Conservation (phyloP, 2,888 invertebrate species). For the Epinotia bilunana region DNA sequence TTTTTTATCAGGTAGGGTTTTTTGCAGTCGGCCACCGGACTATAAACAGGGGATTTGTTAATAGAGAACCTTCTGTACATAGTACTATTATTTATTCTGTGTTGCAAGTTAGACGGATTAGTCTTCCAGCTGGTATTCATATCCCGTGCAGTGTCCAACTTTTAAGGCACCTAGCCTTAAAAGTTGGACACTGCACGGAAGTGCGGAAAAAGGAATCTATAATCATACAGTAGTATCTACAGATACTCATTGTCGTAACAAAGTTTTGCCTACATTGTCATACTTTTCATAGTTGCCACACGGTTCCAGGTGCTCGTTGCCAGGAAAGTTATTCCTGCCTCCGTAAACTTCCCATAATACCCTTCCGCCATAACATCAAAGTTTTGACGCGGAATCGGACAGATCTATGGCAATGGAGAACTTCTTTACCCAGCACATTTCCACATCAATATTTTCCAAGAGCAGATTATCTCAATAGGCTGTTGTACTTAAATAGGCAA, state of each 20-base stretch:
- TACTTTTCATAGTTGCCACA: neutral
- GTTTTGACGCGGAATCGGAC: neutral
- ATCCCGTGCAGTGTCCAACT: neutral
- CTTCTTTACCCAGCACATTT: neutral
- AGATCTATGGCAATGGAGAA: neutral
- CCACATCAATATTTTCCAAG: constrained; percentile 13
- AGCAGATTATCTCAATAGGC: constrained; percentile 13
- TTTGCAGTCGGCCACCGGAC: too few species aligned
- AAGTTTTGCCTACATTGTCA: neutral
- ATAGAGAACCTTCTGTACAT: too few species aligned
- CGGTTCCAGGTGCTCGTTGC: neutral
- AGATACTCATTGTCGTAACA: neutral
- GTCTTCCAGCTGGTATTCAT: neutral
- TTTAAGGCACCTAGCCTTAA: too few species aligned
- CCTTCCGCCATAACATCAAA: constrained; percentile 1
- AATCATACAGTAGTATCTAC: neutral
- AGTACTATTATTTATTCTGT: too few species aligned
- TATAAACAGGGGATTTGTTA: too few species aligned
- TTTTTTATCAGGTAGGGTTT: too few species aligned
- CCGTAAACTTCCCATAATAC: constrained; percentile 5
- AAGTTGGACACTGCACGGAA: too few species aligned
- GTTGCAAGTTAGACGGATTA: neutral
- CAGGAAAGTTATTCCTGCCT: constrained; percentile 14
- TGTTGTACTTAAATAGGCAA: constrained; percentile 20
- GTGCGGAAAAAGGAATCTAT: neutral